Base-by-base conservation (phyloP, 1,140 invertebrate genomes). In the Drusus annulatus region DNA sequence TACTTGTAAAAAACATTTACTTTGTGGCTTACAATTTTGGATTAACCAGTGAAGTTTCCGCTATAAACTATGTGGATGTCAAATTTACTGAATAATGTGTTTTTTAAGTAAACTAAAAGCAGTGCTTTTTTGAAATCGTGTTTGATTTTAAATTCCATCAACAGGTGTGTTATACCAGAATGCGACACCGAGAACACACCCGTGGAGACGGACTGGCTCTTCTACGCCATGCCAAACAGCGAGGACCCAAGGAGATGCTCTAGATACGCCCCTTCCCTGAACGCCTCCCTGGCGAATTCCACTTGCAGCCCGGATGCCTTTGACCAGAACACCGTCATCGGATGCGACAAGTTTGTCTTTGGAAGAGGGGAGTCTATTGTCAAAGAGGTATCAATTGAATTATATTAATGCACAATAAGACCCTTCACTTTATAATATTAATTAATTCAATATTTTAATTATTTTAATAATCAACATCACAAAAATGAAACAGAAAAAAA, bases 341-440 rank as follows among this genome's bases (percentile, higher is more conserved):
- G 71, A 0, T 89, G 88, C 63, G 80, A 87, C 8, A 78, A 74
- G 0, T 88, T 85, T 25, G 86, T 89, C 1, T 89, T 88, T 63
- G 84, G 87, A 62, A 85, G 87, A 50, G 84, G 82, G 10, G 78
- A 87, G 10, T 88, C 85, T 31, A 86, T 89, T 6, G 88, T 89
- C 0, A 88, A 89, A 76, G 88, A 89, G 81, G 88, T 89, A 81
- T 86, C 36, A 13, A 45, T 45, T 45, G 7, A 45, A 10, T 45
- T 10, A 45, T 45, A 13, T 13, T 45, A 45, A 28, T 28, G 36
- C 13, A 45, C 36, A 1, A 45, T 45, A 2, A 36, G 36, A 45
- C 13, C 0, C 36, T 45, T 45, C 36, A 13, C 36, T 45, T 7
- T 36, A 4, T 7, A 36, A 36, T 36, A 8, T 36, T 28, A 2